These are phyloP conservation scores for Silurus asotus DNA, from an alignment of 2,113 vertebrate species.

Conservation along the genomic window DNA sequence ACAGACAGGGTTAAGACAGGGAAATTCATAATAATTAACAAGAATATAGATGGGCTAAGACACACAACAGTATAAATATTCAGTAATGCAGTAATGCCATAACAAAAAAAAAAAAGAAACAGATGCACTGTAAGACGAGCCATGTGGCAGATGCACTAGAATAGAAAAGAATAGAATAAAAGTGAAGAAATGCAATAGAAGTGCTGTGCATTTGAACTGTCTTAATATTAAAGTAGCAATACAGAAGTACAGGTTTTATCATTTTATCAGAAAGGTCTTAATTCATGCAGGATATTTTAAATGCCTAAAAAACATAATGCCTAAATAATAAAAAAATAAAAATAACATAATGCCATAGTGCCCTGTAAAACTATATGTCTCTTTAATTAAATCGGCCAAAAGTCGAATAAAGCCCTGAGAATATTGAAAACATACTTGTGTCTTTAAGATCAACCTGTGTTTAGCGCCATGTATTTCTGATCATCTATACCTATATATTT, in stretches of 20 bases:
- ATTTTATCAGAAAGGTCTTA: neutral
- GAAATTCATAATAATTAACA: conserved; percentile 11
- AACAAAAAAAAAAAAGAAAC: too few relatives aligned
- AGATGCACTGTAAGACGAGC: neutral
- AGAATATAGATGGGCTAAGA: neutral
- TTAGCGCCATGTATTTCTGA: neutral
- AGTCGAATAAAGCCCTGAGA: neutral
- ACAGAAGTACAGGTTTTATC: neutral
- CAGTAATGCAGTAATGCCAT: too few relatives aligned
- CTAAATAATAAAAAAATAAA: too few relatives aligned
- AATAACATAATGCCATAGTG: too few relatives aligned
- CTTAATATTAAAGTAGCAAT: neutral
- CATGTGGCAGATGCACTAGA: neutral
- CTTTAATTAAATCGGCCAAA: neutral
- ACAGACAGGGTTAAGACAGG: conserved; percentile 11
- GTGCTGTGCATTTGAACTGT: neutral
- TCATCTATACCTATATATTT: neutral
- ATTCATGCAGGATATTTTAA: neutral
- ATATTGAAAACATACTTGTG: neutral
- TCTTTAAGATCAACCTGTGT: neutral
- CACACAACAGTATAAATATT: neutral
- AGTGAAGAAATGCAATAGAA: neutral
- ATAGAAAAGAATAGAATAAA: neutral
- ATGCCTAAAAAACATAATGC: neutral
- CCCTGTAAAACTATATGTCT: conserved; percentile 11